Percentiles rank a stretch among this genome's conserved stretches.
Evolutionary conservation across 2,888 invertebrate species (phyloP).

Genomic region (Macrophya alboannulata): DNA sequence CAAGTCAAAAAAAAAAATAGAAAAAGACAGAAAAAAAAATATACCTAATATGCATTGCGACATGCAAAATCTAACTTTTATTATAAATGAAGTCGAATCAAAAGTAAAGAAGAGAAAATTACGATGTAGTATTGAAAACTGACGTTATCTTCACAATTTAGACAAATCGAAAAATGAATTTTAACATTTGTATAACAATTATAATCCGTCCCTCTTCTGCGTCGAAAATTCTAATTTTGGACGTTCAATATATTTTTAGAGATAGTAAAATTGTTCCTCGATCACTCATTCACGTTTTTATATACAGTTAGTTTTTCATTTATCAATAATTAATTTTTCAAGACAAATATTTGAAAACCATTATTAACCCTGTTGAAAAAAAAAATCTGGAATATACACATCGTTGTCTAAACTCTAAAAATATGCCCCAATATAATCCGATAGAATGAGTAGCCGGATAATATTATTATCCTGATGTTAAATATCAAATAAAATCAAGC

Average conservation of each 20-base stretch:
- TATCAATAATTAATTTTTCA: no score
- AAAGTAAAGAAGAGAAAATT: background rate
- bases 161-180: background rate
- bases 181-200: background rate
- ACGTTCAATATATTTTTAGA: background rate
- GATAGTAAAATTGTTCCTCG: background rate
- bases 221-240: background rate
- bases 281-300: constrained; percentile 1
- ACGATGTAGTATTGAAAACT: background rate
- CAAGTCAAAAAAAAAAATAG: background rate
- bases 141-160: background rate
- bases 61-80: background rate
- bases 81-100: no score
- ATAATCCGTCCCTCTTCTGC: background rate
- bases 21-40: background rate
- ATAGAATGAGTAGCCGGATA: background rate
- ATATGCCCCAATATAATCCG: background rate
- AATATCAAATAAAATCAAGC: background rate
- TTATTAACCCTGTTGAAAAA: background rate
- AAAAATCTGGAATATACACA: no score
- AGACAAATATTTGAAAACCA: background rate
- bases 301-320: background rate
- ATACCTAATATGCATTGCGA: background rate
- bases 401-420: no score
- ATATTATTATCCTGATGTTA: background rate